Conservation (phyloP, 2,797 vertebrate species). For the Tenualosa thibaudeaui region DNA sequence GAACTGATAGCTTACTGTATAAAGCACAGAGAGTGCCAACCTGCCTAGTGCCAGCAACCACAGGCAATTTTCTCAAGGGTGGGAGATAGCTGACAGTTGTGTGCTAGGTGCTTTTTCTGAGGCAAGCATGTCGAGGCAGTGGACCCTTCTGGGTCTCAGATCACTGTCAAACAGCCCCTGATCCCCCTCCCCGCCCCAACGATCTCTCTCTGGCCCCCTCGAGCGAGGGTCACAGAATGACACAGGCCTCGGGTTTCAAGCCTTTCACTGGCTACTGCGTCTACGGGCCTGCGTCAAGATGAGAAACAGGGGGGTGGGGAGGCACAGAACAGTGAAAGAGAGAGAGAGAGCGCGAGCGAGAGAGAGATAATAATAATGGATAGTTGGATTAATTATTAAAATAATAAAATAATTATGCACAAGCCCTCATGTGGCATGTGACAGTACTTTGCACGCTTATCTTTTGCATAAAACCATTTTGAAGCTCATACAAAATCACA, state of each 20-base stretch:
- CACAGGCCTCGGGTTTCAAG: conserved; percentile 12
- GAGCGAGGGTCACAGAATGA: conserved; percentile 8
- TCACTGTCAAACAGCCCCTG: neutral
- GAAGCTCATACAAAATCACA: neutral
- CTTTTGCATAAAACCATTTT: neutral
- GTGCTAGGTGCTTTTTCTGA: neutral
- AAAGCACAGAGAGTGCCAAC: neutral
- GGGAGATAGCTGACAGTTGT: neutral
- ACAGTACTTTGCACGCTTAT: neutral
- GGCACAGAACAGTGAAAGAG: neutral
- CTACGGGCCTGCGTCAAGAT: neutral
- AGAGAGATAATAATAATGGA: too few relatives aligned
- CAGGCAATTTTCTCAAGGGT: conserved; percentile 13
- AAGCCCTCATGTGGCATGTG: neutral
- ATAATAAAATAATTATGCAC: too few relatives aligned
- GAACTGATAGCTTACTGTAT: neutral
- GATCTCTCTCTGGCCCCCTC: neutral
- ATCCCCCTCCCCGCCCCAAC: neutral
- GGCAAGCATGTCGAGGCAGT: neutral
- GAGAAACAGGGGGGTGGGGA: neutral
- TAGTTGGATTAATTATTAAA: too few relatives aligned
- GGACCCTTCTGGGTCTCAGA: neutral
- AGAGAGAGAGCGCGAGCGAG: neutral
- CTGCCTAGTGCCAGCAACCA: conserved; percentile 4
- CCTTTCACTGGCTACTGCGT: neutral